Evolutionary conservation across 2,888 invertebrate genomes (phyloP).

Genomic region (Sarcophaga rosellei): DNA sequence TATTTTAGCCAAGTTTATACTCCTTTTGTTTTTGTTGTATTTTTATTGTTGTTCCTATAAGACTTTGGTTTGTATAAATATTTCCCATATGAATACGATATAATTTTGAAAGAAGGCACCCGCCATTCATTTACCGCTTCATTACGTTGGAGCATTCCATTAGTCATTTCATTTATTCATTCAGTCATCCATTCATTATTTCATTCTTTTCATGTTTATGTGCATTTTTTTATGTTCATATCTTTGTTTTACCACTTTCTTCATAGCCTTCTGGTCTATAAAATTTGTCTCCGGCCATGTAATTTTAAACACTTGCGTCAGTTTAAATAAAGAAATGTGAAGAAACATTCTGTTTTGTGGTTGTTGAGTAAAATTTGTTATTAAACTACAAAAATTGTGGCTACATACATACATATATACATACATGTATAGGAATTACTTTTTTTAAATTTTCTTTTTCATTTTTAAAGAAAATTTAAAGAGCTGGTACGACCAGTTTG

Average conservation of each 20-base stretch:
- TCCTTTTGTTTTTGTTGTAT: not conserved
- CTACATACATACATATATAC: not conserved
- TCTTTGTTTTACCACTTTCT: slow-evolving; percentile 16
- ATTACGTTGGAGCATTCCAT: not conserved
- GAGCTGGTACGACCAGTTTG: not conserved
- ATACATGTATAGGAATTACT: not conserved
- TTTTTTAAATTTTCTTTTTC: not conserved
- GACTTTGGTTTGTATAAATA: not conserved
- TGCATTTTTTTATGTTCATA: slow-evolving; percentile 45
- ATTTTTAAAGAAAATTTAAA: slow-evolving; percentile 3
- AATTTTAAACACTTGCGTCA: slow-evolving; percentile 81
- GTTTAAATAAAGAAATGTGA: slow-evolving; percentile 66
- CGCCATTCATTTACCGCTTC: not conserved
- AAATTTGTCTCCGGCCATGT: slow-evolving; percentile 72
- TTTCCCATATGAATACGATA: not conserved
- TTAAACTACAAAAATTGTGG: not conserved
- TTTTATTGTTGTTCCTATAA: not conserved
- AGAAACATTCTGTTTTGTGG: slow-evolving; percentile 50
- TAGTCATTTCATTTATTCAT: not conserved
- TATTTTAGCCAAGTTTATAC: not conserved
- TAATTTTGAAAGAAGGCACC: not conserved
- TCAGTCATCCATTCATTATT: slow-evolving; percentile 9
- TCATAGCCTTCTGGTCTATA: slow-evolving; percentile 40
- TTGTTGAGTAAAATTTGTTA: slow-evolving; percentile 40
- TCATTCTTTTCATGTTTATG: slow-evolving; percentile 40